Evolutionary conservation across 2,113 vertebrate genomes (phyloP).

Genomic region (Sardina pilchardus): DNA sequence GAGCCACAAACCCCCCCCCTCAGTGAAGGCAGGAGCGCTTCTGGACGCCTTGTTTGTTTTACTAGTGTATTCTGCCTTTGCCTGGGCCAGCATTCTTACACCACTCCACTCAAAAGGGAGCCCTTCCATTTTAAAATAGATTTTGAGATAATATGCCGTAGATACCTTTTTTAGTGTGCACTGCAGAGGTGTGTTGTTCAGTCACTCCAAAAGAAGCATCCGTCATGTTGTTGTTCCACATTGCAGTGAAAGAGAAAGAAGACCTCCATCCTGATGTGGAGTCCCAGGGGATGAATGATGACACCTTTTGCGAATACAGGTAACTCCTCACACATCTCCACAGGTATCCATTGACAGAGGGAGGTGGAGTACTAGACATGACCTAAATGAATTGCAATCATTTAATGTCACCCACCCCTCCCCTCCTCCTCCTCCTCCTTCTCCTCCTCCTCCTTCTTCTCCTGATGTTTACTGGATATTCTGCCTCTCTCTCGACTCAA

Average conservation of each 20-base stretch:
- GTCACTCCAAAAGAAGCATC: slow-evolving; percentile 30
- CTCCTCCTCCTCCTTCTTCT: too few relatives aligned
- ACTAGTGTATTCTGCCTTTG: not conserved
- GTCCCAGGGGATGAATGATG: slow-evolving; percentile 92
- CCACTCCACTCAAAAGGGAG: not conserved
- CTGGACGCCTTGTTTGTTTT: not conserved
- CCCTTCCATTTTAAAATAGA: not conserved
- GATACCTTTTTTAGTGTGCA: not conserved
- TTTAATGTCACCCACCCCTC: not conserved
- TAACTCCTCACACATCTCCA: slow-evolving; percentile 61
- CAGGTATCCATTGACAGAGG: not conserved
- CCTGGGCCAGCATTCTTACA: not conserved
- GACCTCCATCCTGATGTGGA: slow-evolving; percentile 93
- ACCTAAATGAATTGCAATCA: not conserved
- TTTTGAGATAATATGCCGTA: not conserved
- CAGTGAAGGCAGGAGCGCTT: too few relatives aligned
- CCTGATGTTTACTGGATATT: slow-evolving; percentile 42
- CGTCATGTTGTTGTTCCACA: slow-evolving; percentile 43
- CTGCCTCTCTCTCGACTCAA: slow-evolving; percentile 55
- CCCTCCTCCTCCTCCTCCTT: not conserved
- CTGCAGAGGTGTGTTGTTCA: not conserved
- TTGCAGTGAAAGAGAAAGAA: slow-evolving; percentile 94
- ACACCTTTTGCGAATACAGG: slow-evolving; percentile 98
- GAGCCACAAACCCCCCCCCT: not conserved
- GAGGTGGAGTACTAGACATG: not conserved